phyloP scores from a whole-genome alignment of 1,140 invertebrate genomes.

The Saxidomus purpurata region DNA sequence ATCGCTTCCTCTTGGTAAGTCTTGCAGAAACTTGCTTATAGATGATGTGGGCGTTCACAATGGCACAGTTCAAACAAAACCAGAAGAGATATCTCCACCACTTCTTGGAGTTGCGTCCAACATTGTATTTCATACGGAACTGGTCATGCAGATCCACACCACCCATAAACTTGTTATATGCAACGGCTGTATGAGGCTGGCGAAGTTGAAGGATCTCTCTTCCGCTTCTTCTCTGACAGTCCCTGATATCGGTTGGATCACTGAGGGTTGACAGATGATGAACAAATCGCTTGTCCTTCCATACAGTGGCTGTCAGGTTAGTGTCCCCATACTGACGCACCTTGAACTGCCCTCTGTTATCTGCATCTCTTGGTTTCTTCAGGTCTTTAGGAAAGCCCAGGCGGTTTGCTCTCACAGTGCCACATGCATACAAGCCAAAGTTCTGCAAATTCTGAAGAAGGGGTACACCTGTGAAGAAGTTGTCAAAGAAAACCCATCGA shows the following conservation, averaged over 20 bases:
- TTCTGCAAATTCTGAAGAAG: neutral
- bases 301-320: slow-evolving; percentile 5
- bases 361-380: neutral
- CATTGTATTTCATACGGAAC: neutral
- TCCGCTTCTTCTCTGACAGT: neutral
- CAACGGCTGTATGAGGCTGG: slow-evolving; percentile 12
- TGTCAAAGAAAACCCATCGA: slow-evolving; percentile 15
- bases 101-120: neutral
- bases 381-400: slow-evolving; percentile 12
- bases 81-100: slow-evolving; percentile 30
- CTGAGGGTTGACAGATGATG: slow-evolving; percentile 27
- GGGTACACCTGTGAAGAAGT: neutral
- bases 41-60: slow-evolving; percentile 29
- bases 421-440: slow-evolving; percentile 17
- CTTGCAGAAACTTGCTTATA: neutral
- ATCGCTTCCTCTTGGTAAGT: neutral
- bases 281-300: slow-evolving; percentile 6
- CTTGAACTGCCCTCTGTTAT: neutral
- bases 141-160: slow-evolving; percentile 36
- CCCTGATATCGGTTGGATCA: neutral
- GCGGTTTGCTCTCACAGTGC: neutral
- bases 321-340: neutral
- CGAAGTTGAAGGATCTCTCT: neutral
- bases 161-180: slow-evolving; percentile 33
- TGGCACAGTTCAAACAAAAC: slow-evolving; percentile 28